Evolutionary conservation across 1,140 invertebrate species (phyloP).

Genomic region (Aleiodes sp.): DNA sequence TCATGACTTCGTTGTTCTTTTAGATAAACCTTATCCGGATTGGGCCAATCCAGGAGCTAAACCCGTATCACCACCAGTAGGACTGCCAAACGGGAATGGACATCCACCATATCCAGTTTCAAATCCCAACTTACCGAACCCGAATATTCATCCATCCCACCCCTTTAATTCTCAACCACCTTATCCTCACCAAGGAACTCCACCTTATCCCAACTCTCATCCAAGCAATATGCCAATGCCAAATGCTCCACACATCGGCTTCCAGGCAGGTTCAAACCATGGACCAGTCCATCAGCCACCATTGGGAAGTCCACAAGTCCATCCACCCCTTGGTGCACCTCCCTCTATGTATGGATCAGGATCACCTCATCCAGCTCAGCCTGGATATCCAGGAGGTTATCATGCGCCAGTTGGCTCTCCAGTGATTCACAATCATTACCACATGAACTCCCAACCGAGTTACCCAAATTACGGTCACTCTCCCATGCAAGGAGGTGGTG

Average conservation of each 20-base stretch:
- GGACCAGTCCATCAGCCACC: conserved; percentile 6
- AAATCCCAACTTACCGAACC: neutral
- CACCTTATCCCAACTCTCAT: conserved; percentile 5
- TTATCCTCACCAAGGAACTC: neutral
- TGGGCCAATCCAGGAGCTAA: conserved; percentile 32
- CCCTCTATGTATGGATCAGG: neutral
- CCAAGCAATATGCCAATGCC: conserved; percentile 27
- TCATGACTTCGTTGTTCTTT: neutral
- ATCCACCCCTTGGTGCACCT: neutral
- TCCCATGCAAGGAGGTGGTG: conserved; percentile 26
- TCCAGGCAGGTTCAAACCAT: neutral
- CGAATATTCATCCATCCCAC: conserved; percentile 5
- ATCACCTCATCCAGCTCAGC: neutral
- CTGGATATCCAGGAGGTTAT: conserved; percentile 18
- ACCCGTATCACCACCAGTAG: neutral
- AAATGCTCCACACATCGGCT: conserved; percentile 13
- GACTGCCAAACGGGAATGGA: neutral
- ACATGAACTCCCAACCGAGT: conserved; percentile 40
- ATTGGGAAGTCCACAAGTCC: neutral
- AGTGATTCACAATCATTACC: conserved; percentile 45
- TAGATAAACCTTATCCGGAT: conserved; percentile 21
- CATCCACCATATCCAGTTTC: neutral
- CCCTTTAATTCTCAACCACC: conserved; percentile 19
- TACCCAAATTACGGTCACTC: conserved; percentile 37
- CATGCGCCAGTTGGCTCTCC: conserved; percentile 35